Evolutionary conservation across 2,113 vertebrate species (phyloP).

Genomic region (Hypanus sabinus): DNA sequence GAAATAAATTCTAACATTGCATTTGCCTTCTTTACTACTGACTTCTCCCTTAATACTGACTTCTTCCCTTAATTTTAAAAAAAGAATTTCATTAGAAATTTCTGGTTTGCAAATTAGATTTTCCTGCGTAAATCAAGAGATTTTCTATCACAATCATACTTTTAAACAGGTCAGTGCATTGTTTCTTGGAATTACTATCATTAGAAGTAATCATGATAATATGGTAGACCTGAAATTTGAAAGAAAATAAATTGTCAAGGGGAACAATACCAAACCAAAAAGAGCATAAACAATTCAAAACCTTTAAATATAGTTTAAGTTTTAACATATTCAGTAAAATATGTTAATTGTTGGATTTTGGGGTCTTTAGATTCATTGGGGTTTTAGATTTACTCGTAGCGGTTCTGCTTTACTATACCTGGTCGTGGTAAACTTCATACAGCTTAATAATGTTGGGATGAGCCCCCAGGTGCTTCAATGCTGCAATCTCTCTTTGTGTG

Average conservation of each 20-base stretch:
- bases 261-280: background rate
- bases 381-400: background rate
- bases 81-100: background rate
- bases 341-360: no score
- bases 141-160: background rate
- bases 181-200: background rate
- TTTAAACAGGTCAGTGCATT: constrained; percentile 10
- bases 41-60: background rate
- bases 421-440: constrained; percentile 26
- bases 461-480: background rate
- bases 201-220: background rate
- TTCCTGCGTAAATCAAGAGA: background rate
- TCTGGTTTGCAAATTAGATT: background rate
- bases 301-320: background rate
- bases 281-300: background rate
- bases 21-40: no score
- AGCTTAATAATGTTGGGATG: constrained; percentile 31
- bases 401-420: background rate
- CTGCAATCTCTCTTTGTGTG: constrained; percentile 16
- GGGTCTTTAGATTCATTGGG: background rate
- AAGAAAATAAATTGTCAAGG: background rate
- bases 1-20: no score
- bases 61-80: background rate
- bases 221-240: background rate
- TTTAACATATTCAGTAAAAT: background rate